These are phyloP conservation scores for Taxidea taxus DNA, from an alignment of 2,113 vertebrate species.

Conservation along the genomic window DNA sequence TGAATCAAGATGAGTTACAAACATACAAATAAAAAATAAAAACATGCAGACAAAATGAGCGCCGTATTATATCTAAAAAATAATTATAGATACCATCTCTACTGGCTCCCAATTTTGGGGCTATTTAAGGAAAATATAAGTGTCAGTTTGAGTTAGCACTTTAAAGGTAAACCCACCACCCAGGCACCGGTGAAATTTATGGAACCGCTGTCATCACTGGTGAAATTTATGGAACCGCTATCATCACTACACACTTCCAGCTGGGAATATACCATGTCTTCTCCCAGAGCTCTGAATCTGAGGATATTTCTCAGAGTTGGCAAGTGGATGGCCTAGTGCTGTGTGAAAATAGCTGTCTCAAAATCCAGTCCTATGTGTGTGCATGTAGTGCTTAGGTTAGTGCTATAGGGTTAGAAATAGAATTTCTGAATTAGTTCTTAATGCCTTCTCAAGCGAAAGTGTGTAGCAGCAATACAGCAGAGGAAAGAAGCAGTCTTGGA, in stretches of 20 bases:
- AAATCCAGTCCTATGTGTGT: conserved; percentile 59
- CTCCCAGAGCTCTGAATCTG: conserved; percentile 72
- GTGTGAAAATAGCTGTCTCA: conserved; percentile 59
- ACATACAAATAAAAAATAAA: not conserved
- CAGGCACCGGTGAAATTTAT: conserved; percentile 18
- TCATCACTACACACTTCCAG: conserved; percentile 70
- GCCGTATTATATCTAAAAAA: not conserved
- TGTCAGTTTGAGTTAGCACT: conserved; percentile 26
- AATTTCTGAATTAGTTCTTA: conserved; percentile 63
- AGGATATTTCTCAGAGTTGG: conserved; percentile 72
- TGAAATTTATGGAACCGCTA: conserved; percentile 55
- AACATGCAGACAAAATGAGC: not conserved
- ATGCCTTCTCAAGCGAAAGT: conserved; percentile 57
- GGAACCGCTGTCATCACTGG: conserved; percentile 63
- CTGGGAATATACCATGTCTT: conserved; percentile 70
- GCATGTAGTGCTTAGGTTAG: conserved; percentile 53
- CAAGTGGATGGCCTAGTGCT: conserved; percentile 64
- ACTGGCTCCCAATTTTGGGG: conserved; percentile 8
- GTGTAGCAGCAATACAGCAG: conserved; percentile 55
- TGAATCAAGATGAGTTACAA: not conserved
- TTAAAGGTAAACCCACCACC: not conserved
- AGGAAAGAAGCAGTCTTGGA: conserved; percentile 51
- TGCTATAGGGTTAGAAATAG: conserved; percentile 53
- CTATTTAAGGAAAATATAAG: conserved; percentile 50
- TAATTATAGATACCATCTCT: conserved; percentile 11